A percentile compares a stretch with the other conserved stretches of the same genome.
These are phyloP conservation scores for Diacarnus erythraeanus DNA, from an alignment of 37 sponge, comb jelly and placozoan genomes.

Conservation along the genomic window DNA sequence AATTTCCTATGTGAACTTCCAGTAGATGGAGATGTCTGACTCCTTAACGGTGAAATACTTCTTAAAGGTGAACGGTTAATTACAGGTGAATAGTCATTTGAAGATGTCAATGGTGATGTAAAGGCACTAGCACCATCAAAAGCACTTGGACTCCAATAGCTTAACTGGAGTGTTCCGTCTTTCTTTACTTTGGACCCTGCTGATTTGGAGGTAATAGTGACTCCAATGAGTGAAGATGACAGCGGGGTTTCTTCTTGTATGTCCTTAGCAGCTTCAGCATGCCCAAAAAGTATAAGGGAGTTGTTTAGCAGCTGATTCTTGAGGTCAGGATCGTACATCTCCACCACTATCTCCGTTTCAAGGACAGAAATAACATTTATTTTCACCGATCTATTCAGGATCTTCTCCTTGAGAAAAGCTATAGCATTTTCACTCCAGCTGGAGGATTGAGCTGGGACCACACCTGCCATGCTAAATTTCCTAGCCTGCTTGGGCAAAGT, in stretches of 20 bases:
- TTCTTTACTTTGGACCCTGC: not conserved
- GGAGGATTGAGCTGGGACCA: slow-evolving; percentile 23
- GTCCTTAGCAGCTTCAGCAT: not conserved
- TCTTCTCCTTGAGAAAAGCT: slow-evolving; percentile 33
- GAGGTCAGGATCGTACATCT: slow-evolving; percentile 37
- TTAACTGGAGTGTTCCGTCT: too few relatives aligned
- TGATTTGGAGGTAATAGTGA: not conserved
- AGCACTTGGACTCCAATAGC: too few relatives aligned
- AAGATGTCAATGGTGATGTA: not conserved
- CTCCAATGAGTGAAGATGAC: not conserved
- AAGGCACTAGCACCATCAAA: not conserved
- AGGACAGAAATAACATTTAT: slow-evolving; percentile 23
- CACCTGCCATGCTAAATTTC: slow-evolving; percentile 44
- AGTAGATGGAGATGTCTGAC: not conserved
- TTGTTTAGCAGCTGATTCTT: slow-evolving; percentile 9
- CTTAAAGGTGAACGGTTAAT: not conserved
- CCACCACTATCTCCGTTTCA: not conserved
- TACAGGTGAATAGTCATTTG: not conserved
- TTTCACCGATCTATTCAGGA: slow-evolving; percentile 18
- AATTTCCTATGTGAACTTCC: too few relatives aligned
- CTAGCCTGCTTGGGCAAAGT: slow-evolving; percentile 64
- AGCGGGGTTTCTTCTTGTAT: not conserved
- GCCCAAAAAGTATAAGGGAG: slow-evolving; percentile 1
- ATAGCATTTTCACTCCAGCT: slow-evolving; percentile 46
- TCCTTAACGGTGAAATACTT: not conserved